A percentile compares a stretch with the other conserved stretches of the same genome.
These are phyloP conservation scores for Drosophila leonis DNA, from an alignment of 2,888 invertebrate genomes.

Conservation along the genomic window DNA sequence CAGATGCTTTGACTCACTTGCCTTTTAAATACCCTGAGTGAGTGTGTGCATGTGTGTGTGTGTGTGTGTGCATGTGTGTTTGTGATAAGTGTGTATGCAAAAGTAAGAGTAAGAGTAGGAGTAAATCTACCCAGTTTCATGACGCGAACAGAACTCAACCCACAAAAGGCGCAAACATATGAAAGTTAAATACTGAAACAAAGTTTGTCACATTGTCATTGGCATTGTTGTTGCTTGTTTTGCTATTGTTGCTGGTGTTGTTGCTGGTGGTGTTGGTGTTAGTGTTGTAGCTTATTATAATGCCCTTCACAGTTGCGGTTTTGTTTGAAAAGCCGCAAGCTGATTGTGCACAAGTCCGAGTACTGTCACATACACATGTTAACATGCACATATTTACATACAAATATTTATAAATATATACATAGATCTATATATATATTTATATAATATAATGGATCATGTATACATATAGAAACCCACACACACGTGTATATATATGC, in stretches of 20 bases:
- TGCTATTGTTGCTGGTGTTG: background rate
- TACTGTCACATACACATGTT: conserved; percentile 20
- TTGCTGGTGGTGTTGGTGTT: conserved; percentile 1
- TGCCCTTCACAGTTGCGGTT: conserved; percentile 64
- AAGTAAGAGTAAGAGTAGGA: conserved; percentile 9
- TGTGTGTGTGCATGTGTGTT: background rate
- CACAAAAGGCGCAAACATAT: conserved; percentile 40
- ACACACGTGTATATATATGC: too few species aligned
- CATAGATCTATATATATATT: background rate
- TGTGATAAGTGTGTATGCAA: background rate
- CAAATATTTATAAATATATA: background rate
- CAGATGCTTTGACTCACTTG: conserved; percentile 36
- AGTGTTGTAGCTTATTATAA: conserved; percentile 52
- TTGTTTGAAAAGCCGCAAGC: conserved; percentile 55
- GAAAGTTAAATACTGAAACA: conserved; percentile 58
- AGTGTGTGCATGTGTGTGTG: background rate
- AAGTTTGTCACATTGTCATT: conserved; percentile 57
- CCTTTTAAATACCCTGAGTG: background rate
- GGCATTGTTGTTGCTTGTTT: conserved; percentile 2
- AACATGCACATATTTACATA: background rate
- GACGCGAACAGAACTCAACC: conserved; percentile 14
- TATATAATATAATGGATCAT: background rate
- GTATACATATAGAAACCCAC: background rate
- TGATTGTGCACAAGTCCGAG: conserved; percentile 41
- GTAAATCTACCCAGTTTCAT: conserved; percentile 27